These are phyloP conservation scores for Aphaenogaster rudis DNA, from an alignment of 1,140 invertebrate genomes.

Conservation along the genomic window DNA sequence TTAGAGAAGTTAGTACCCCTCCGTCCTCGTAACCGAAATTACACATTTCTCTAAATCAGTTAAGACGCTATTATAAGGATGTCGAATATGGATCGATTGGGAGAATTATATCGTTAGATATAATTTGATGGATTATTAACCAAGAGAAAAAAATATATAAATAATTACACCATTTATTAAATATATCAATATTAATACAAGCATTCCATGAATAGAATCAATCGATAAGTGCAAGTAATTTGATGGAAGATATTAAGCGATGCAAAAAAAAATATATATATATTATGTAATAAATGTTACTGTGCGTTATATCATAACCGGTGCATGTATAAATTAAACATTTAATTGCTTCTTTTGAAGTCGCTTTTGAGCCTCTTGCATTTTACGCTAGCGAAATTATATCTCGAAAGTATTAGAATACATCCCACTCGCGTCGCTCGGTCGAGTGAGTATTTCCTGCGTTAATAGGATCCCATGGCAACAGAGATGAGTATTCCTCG, in stretches of 20 bases:
- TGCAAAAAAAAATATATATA: background rate
- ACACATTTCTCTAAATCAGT: background rate
- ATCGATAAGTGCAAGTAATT: constrained; percentile 16
- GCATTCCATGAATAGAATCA: background rate
- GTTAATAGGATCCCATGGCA: constrained; percentile 65
- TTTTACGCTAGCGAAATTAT: constrained; percentile 59
- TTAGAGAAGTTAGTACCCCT: background rate
- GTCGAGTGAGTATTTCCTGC: constrained; percentile 64
- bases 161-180: background rate
- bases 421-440: constrained; percentile 51
- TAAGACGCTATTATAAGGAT: background rate
- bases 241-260: background rate
- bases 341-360: constrained; percentile 56
- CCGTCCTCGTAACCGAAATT: background rate
- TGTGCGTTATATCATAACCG: background rate
- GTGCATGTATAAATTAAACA: constrained; percentile 35
- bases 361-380: constrained; percentile 49
- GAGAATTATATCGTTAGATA: background rate
- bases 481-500: constrained; percentile 63
- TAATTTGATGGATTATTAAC: background rate
- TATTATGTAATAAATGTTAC: constrained; percentile 19
- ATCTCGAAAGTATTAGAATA: constrained; percentile 63
- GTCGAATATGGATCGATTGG: background rate
- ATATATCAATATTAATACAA: background rate
- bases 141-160: background rate